Percentiles rank a stretch among this genome's conserved stretches.
phyloP scores from a whole-genome alignment of 1,140 invertebrate genomes.

The Zaprionus africanus region DNA sequence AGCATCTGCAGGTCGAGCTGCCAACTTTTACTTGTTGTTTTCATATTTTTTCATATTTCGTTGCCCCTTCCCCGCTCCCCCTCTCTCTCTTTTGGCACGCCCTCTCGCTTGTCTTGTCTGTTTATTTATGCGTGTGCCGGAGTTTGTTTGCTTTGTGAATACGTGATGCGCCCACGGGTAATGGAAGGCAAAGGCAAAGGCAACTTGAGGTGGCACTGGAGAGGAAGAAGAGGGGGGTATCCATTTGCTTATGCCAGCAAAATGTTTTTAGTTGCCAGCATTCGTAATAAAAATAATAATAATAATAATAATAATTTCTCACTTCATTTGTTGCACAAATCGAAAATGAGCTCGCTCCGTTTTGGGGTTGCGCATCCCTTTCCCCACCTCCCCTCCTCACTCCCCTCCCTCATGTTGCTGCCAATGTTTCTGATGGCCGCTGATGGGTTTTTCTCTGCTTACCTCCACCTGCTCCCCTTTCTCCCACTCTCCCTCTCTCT shows the following conservation, averaged over 20 bases:
- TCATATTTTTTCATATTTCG: slow-evolving; percentile 43
- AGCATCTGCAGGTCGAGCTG: not conserved
- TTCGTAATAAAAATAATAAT: slow-evolving; percentile 70
- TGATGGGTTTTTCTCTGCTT: slow-evolving; percentile 22
- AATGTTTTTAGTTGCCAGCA: slow-evolving; percentile 48
- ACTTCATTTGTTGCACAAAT: slow-evolving; percentile 81
- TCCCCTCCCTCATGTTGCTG: not conserved
- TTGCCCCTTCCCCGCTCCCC: not conserved
- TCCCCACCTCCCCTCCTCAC: not conserved
- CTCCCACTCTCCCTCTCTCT: not conserved
- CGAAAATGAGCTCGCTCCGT: slow-evolving; percentile 58
- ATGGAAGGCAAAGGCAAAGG: slow-evolving; percentile 5
- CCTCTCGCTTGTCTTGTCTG: slow-evolving; percentile 38
- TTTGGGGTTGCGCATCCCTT: not conserved
- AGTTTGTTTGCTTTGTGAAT: slow-evolving; percentile 80
- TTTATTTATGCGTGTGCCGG: slow-evolving; percentile 72
- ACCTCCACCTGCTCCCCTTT: not conserved
- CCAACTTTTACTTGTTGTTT: slow-evolving; percentile 25
- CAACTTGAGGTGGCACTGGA: not conserved
- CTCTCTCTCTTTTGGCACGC: not conserved
- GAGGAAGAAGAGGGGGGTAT: not conserved
- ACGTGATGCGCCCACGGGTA: slow-evolving; percentile 65
- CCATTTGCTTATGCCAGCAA: slow-evolving; percentile 52
- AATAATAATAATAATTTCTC: slow-evolving; percentile 76
- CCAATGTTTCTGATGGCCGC: slow-evolving; percentile 11